These are phyloP conservation scores for Struthidea cinerea DNA, from an alignment of 2,113 vertebrate genomes.

Conservation along the genomic window DNA sequence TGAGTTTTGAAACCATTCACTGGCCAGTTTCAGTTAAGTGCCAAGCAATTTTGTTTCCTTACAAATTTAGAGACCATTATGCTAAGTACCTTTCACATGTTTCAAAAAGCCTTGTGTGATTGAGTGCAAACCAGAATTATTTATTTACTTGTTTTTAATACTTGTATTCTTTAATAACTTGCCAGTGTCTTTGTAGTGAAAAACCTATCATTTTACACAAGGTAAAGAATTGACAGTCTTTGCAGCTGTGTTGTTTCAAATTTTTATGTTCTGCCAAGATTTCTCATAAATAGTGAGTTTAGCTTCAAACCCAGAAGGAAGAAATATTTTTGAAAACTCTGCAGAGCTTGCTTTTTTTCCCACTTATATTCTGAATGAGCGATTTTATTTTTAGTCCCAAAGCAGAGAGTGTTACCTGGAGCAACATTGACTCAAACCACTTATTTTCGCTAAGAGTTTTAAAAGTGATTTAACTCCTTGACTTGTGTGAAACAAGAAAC, in stretches of 20 bases:
- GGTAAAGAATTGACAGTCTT: not conserved
- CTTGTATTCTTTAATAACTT: not conserved
- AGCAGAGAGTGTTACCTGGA: constrained; percentile 2
- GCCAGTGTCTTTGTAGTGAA: not conserved
- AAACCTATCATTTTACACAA: not conserved
- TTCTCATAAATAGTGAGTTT: not conserved
- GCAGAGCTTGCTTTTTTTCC: not conserved
- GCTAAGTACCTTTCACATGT: not conserved
- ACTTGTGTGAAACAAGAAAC: not conserved
- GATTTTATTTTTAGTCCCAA: constrained; percentile 31
- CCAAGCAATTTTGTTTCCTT: not conserved
- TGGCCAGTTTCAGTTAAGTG: not conserved
- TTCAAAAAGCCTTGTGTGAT: not conserved
- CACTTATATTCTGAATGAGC: not conserved
- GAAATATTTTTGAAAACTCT: not conserved
- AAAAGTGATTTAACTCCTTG: constrained; percentile 13
- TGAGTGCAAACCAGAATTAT: not conserved
- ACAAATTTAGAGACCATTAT: not conserved
- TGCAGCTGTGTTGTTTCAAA: not conserved
- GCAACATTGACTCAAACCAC: not conserved
- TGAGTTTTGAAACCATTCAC: not conserved
- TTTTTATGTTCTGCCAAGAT: not conserved
- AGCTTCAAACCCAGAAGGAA: constrained; percentile 10
- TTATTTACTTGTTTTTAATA: not conserved
- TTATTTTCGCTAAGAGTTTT: constrained; percentile 35